These are phyloP conservation scores for Thinocorus orbignyianus DNA, from an alignment of 2,113 vertebrate genomes.

Conservation along the genomic window DNA sequence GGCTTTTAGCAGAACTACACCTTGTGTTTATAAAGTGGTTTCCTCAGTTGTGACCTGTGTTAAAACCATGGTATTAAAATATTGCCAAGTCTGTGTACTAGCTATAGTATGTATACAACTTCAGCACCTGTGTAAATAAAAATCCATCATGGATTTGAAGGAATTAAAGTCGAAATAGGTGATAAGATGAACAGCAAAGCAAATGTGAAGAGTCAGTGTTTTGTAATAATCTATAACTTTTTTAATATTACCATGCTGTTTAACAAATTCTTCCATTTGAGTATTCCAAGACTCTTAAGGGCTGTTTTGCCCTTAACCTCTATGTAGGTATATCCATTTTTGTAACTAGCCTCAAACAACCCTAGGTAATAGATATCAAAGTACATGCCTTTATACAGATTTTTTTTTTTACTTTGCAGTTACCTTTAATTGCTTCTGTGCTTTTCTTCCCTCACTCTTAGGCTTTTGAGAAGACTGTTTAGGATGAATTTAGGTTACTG, in stretches of 20 bases:
- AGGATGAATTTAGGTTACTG: slow-evolving; percentile 1
- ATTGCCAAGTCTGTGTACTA: neutral
- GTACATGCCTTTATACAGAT: neutral
- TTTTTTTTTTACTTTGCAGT: neutral
- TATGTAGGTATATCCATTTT: neutral
- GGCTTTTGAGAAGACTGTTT: neutral
- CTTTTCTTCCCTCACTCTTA: neutral
- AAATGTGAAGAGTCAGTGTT: neutral
- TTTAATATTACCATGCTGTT: neutral
- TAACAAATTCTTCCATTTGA: neutral
- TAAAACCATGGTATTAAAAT: neutral
- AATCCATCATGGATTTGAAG: neutral
- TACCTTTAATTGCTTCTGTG: neutral
- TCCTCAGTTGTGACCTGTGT: neutral
- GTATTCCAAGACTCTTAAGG: neutral
- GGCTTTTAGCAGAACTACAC: neutral
- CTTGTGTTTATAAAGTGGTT: neutral
- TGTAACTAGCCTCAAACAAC: neutral
- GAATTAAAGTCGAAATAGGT: neutral
- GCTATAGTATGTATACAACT: neutral
- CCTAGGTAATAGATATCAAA: neutral
- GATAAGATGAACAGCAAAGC: neutral
- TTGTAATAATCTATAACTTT: neutral
- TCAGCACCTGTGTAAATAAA: neutral
- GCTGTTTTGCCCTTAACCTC: neutral